These are phyloP conservation scores for Ectemnius continuus DNA, from an alignment of 2,888 invertebrate genomes.

Conservation along the genomic window DNA sequence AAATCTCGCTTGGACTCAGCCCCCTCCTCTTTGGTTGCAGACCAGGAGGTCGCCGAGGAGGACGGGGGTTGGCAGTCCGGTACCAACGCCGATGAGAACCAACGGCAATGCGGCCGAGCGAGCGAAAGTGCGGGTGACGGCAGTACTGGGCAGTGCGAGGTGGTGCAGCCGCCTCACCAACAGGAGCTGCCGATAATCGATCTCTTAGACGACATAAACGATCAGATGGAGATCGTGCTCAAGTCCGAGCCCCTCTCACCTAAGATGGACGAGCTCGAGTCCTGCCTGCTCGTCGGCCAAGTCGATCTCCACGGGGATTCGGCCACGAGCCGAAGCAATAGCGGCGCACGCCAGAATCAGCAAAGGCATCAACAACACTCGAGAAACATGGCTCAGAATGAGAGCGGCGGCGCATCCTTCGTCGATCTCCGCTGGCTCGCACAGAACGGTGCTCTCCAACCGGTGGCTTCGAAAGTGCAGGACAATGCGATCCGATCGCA, in stretches of 20 bases:
- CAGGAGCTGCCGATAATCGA: slow-evolving; percentile 72
- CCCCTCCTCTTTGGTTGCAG: slow-evolving; percentile 78
- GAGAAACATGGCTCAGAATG: slow-evolving; percentile 24
- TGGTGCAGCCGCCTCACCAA: slow-evolving; percentile 51
- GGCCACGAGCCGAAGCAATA: slow-evolving; percentile 6
- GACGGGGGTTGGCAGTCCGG: slow-evolving; percentile 77
- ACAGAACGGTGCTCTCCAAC: slow-evolving; percentile 43
- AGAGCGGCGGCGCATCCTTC: slow-evolving; percentile 24
- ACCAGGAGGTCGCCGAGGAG: slow-evolving; percentile 78
- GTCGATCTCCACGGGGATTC: slow-evolving; percentile 41
- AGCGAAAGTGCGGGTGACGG: slow-evolving; percentile 32
- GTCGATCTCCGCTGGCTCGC: slow-evolving; percentile 52
- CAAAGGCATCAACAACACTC: slow-evolving; percentile 21
- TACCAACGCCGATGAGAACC: slow-evolving; percentile 65
- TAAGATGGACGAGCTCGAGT: slow-evolving; percentile 67
- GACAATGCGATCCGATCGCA: slow-evolving; percentile 28
- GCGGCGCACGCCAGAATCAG: not conserved
- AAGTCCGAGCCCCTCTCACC: slow-evolving; percentile 74
- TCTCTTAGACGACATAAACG: slow-evolving; percentile 73
- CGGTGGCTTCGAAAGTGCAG: slow-evolving; percentile 33
- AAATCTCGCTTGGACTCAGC: slow-evolving; percentile 74
- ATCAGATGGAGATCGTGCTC: slow-evolving; percentile 70
- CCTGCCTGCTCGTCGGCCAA: slow-evolving; percentile 64
- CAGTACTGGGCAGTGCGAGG: slow-evolving; percentile 56
- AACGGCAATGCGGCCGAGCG: slow-evolving; percentile 64